Evolutionary conservation across 1,140 invertebrate species (phyloP), one percentile per base, ranked within the genome.

Genomic region (Cylas formicarius): DNA sequence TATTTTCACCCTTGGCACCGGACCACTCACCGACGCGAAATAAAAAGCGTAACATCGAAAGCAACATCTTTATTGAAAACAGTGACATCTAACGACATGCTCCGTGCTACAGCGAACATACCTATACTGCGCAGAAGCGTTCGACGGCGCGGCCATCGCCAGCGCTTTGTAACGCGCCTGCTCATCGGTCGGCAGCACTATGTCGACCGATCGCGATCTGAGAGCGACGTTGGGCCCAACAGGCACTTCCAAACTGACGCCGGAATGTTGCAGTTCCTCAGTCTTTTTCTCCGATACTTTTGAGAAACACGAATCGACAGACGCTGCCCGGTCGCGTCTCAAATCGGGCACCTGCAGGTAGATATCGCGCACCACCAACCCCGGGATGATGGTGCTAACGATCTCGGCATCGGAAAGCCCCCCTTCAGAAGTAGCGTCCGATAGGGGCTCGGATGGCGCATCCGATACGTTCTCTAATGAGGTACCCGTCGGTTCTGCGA

Each of bases 141-240:
- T 35, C 19, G 53, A 38, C 3, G 61, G 66, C 38, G 73, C 62
- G 8, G 62, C 62, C 60, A 79, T 67, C 22, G 77, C 74, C 35
- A 87, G 68, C 4, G 88, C 86, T 44, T 87, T 87, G 62, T 91
- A 91, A 36, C 84, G 71, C 2, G 82, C 81, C 57, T 89, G 83
- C 53, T 85, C 81, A 32, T 87, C 84, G 1, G 88, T 92, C 1
- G 90, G 89, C 40, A 94, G 68, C 9, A 87, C 86, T 45, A 93
- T 90, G 63, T 94, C 89, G 27, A 93, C 88, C 19, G 87, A 91
- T 41, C 86, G 77, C 3, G 89, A 92, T n/a, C 90, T 72, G 2
- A 80, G 72, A 5, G 76, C 73, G 27, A 77, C 72, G 46, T 77
- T 77, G 0, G 83, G 82, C 10, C 85, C 82, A 13, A 78, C 73